A percentile compares a stretch with the other conserved stretches of the same genome.
These are phyloP conservation scores for Meles meles DNA, from an alignment of 2,113 vertebrate species.

Conservation along the genomic window DNA sequence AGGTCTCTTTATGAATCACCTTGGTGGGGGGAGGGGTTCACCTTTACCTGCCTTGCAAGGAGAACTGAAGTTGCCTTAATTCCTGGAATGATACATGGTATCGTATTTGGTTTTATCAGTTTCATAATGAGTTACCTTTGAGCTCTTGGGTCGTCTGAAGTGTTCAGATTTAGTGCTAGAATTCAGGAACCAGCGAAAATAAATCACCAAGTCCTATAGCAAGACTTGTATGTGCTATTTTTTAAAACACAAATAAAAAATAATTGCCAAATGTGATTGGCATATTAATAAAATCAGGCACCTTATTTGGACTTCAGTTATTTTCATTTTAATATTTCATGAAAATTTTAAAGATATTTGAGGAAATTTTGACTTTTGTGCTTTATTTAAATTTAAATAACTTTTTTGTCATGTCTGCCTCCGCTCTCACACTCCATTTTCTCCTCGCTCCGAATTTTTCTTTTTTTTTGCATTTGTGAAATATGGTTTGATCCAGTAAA, in stretches of 20 bases:
- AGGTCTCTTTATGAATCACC: background rate
- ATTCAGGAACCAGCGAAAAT: slow-evolving; percentile 17
- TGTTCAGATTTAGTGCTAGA: background rate
- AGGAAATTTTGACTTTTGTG: background rate
- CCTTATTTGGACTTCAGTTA: background rate
- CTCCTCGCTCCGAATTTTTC: background rate
- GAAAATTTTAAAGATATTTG: background rate
- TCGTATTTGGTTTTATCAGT: background rate
- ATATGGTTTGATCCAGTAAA: background rate
- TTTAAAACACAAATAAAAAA: slow-evolving; percentile 29
- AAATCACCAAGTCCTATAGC: background rate
- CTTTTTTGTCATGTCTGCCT: background rate
- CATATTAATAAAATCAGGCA: background rate
- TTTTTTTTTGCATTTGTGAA: background rate
- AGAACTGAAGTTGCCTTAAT: background rate
- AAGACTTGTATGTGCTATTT: background rate
- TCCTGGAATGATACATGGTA: background rate
- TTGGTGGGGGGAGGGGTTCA: background rate
- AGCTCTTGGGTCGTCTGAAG: background rate
- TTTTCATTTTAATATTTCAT: slow-evolving; percentile 7
- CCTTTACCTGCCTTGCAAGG: background rate
- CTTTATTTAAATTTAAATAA: background rate
- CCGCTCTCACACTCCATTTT: background rate
- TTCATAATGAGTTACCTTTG: background rate
- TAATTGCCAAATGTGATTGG: background rate